Percentiles rank a stretch among this genome's conserved stretches.
Conservation (phyloP, 2,888 invertebrate species). For the Stenodera caucasica region DNA sequence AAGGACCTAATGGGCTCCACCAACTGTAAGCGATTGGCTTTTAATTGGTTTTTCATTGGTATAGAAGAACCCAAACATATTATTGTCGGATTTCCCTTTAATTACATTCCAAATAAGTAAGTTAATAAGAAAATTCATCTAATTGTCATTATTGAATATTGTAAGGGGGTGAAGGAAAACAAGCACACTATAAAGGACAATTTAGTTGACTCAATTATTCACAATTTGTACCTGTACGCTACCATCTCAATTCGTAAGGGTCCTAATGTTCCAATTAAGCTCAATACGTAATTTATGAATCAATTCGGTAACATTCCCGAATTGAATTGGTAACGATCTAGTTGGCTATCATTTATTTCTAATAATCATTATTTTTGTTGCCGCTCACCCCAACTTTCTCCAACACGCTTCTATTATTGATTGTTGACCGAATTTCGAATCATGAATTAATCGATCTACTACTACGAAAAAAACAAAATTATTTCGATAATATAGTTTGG, state of each 20-base stretch:
- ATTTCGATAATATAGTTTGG: too few species aligned
- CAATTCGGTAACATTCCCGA: neutral
- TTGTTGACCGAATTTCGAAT: too few species aligned
- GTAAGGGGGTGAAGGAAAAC: neutral
- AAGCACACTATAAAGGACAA: neutral
- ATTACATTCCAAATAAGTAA: neutral
- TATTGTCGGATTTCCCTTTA: neutral
- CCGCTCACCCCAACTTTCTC: too few species aligned
- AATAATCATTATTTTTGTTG: neutral
- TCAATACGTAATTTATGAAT: conserved; percentile 6
- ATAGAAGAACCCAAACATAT: neutral
- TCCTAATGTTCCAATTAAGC: conserved; percentile 2
- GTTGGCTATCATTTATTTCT: neutral
- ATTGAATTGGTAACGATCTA: neutral
- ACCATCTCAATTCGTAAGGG: neutral
- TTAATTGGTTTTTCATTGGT: conserved; percentile 5
- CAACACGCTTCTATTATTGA: too few species aligned
- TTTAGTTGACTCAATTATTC: conserved; percentile 5
- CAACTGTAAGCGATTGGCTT: conserved; percentile 7
- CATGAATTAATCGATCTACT: too few species aligned
- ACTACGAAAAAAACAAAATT: too few species aligned
- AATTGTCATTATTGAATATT: neutral
- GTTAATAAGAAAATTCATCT: neutral
- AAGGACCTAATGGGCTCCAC: conserved; percentile 7
- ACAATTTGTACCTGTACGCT: neutral